A percentile compares a stretch with the other conserved stretches of the same genome.
phyloP scores from a whole-genome alignment of 2,888 invertebrate genomes.

The Diachrysia chrysitis region DNA sequence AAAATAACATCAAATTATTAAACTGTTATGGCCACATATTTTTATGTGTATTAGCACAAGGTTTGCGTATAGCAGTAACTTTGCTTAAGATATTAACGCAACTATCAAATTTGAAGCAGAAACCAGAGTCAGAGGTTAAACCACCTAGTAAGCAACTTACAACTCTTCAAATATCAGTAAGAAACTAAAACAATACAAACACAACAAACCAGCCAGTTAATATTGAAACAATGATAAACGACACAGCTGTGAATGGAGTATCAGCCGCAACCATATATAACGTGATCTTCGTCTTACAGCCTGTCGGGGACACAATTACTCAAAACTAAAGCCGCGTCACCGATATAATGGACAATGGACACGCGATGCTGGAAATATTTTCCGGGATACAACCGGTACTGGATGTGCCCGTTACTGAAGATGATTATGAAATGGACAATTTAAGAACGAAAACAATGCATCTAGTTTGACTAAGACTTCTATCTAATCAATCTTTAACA shows the following conservation, averaged over 20 bases:
- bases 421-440: neutral
- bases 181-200: slow-evolving; percentile 13
- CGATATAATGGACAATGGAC: slow-evolving; percentile 74
- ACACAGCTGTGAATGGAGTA: slow-evolving; percentile 55
- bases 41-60: no score
- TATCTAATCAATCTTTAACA: no score
- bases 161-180: neutral
- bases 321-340: slow-evolving; percentile 75
- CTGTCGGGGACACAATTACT: slow-evolving; percentile 71
- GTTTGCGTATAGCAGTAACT: no score
- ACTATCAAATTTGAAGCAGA: no score
- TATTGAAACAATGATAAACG: slow-evolving; percentile 58
- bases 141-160: no score
- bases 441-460: neutral
- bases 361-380: slow-evolving; percentile 66
- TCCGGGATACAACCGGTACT: slow-evolving; percentile 45
- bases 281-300: slow-evolving; percentile 62
- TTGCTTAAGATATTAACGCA: no score
- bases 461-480: no score
- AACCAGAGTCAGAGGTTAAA: no score
- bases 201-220: slow-evolving; percentile 24
- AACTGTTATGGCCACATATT: no score
- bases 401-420: slow-evolving; percentile 21
- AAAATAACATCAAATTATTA: no score
- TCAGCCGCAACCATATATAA: slow-evolving; percentile 56